Base-by-base conservation (phyloP, 2,888 invertebrate genomes). In the Tuberolachnus salignus region DNA sequence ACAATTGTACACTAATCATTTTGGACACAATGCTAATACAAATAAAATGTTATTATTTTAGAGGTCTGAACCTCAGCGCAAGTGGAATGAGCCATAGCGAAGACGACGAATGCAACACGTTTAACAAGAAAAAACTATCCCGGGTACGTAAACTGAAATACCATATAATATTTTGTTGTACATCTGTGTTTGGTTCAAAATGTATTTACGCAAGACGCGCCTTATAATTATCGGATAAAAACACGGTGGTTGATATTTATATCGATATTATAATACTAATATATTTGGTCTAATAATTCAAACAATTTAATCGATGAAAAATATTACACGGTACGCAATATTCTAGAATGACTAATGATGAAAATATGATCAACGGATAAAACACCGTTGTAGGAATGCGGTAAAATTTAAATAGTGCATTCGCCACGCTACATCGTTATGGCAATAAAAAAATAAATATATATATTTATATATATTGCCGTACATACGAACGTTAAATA, bases 61-160 rank as follows among this genome's bases (percentile, higher is more conserved):
- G 88, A 83, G 87, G 87, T 82, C 84, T 91, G 84, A 91, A 91
- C 87, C 92, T 92, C 86, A 88, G 90, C 81, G 90, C 90, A 82
- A 88, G 88, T 81, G 87, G 89, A 78, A 89, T 88, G 75, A 91
- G 91, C 80, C 92, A 92, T 85, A 91, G 91, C 86, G 92, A 92
- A 85, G 92, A 92, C 85, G 92, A 90, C 87, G 89, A 89, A 81
- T 87, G 89, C 57, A 53, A n/a, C 26, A n/a, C 10, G 10, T 57
- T 66, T 0, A 55, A 55, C 63, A 88, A 88, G 83, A 91, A 92
- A 87, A 92, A 92, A 88, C 89, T 91, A 86, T 89, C 91, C 82
- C 86, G 90, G 87, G 90, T 90, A 87, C 88, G 87, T 85, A 81
- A 26, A 13, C 3, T 1, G 13, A 10, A 42, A 34, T 46, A n/a